Percentiles rank a stretch among this genome's conserved stretches.
Evolutionary conservation across 2,888 invertebrate genomes (phyloP).

Genomic region (Athalia rosae): DNA sequence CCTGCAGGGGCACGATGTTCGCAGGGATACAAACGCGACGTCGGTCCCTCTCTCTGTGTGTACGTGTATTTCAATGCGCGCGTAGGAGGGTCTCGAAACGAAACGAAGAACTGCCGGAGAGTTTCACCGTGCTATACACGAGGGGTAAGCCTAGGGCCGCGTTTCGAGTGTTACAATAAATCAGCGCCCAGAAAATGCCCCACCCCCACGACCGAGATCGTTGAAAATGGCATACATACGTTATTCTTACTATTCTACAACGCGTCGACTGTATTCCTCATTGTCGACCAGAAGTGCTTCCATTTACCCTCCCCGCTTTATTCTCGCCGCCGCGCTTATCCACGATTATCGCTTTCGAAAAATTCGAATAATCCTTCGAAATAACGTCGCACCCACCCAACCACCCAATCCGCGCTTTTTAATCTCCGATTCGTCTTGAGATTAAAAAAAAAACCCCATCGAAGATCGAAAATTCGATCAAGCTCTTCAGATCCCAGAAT

Average conservation of each 20-base stretch:
- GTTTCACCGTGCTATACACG: constrained; percentile 52
- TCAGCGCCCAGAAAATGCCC: constrained; percentile 59
- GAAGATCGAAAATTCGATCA: no score
- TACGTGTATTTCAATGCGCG: constrained; percentile 29
- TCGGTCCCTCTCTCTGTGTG: no score
- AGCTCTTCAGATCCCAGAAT: no score
- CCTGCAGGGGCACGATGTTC: no score
- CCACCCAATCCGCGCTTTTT: no score
- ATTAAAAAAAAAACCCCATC: no score
- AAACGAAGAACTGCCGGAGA: constrained; percentile 22
- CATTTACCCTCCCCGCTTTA: background rate
- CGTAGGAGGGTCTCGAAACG: constrained; percentile 28
- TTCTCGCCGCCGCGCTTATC: no score
- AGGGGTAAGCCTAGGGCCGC: constrained; percentile 56
- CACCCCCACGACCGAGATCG: constrained; percentile 58
- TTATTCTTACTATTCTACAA: constrained; percentile 51
- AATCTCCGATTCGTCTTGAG: no score
- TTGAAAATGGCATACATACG: constrained; percentile 43
- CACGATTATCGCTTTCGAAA: no score
- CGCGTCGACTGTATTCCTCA: background rate
- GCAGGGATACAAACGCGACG: no score
- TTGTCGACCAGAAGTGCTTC: background rate
- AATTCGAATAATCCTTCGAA: no score
- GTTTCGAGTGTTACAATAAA: constrained; percentile 65
- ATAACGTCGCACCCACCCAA: no score